These are phyloP conservation scores for Sorex fumeus DNA, from an alignment of 2,113 vertebrate species.

Conservation along the genomic window DNA sequence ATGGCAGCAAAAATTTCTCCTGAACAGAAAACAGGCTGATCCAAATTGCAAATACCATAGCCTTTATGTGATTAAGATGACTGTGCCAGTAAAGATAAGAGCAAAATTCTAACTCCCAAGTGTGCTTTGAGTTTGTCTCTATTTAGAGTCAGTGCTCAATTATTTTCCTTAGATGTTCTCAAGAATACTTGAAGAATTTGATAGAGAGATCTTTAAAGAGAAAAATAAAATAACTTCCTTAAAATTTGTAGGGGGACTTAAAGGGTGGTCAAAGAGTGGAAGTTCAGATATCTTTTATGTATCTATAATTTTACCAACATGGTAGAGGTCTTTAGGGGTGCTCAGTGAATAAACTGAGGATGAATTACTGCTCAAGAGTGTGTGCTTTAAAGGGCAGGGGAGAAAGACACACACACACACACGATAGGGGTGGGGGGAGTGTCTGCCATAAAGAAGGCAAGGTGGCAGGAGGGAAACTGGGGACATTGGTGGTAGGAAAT, in stretches of 20 bases:
- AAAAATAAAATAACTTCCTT: neutral
- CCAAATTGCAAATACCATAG: neutral
- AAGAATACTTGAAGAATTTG: neutral
- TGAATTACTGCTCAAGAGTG: neutral
- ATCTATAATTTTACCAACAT: neutral
- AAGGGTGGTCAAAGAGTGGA: neutral
- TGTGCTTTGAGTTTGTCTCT: neutral
- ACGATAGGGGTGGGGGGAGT: no score
- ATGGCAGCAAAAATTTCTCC: neutral
- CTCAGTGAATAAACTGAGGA: constrained; percentile 3
- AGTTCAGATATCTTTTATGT: neutral
- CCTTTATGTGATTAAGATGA: neutral
- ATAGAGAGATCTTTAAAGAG: neutral
- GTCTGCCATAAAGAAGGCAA: no score
- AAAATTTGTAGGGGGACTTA: neutral
- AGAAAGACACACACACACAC: no score
- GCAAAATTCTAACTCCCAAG: neutral
- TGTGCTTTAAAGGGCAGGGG: no score
- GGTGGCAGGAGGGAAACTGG: no score
- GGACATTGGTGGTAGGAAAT: no score
- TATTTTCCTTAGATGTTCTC: neutral
- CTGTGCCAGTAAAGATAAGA: neutral
- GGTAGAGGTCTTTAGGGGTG: neutral
- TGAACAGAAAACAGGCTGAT: neutral
- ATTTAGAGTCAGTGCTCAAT: constrained; percentile 13